Conservation (phyloP, 2,888 invertebrate species). For the Nyleta sp. region DNA sequence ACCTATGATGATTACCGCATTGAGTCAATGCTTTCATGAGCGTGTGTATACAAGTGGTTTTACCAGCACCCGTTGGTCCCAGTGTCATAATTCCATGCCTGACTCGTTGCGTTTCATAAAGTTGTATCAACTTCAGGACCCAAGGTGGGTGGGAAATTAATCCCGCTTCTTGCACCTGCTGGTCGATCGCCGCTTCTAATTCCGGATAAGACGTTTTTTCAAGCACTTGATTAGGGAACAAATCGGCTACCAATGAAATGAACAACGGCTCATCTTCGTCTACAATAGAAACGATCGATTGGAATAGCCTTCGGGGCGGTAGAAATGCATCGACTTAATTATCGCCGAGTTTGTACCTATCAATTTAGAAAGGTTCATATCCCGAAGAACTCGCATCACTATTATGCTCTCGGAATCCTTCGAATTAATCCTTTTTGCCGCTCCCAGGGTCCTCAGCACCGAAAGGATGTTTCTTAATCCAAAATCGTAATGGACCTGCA, state of each 20-base stretch:
- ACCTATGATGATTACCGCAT: conserved; percentile 92
- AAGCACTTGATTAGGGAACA: conserved; percentile 96
- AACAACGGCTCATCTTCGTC: conserved; percentile 99
- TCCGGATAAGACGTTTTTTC: conserved; percentile 96
- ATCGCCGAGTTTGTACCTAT: conserved; percentile 85
- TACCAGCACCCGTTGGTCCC: conserved; percentile 97
- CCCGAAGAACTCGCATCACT: conserved; percentile 97
- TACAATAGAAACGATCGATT: conserved; percentile 65
- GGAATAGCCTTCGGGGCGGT: no score
- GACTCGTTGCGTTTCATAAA: conserved; percentile 97
- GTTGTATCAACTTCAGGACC: conserved; percentile 96
- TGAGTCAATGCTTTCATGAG: conserved; percentile 95
- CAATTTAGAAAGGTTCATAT: conserved; percentile 98
- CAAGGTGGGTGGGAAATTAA: conserved; percentile 97
- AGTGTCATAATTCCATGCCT: conserved; percentile 98
- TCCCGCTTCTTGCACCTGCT: conserved; percentile 91
- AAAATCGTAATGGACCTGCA: conserved; percentile 98
- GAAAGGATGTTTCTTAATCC: conserved; percentile 97
- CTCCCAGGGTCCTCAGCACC: conserved; percentile 95
- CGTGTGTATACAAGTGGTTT: conserved; percentile 94
- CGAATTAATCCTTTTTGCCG: conserved; percentile 94
- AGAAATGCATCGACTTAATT: no score
- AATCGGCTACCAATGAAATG: conserved; percentile 96
- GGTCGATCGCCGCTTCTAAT: conserved; percentile 93
- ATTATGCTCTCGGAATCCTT: conserved; percentile 98